phyloP scores from a whole-genome alignment of 2,113 vertebrate species.

The Cinclus cinclus region DNA sequence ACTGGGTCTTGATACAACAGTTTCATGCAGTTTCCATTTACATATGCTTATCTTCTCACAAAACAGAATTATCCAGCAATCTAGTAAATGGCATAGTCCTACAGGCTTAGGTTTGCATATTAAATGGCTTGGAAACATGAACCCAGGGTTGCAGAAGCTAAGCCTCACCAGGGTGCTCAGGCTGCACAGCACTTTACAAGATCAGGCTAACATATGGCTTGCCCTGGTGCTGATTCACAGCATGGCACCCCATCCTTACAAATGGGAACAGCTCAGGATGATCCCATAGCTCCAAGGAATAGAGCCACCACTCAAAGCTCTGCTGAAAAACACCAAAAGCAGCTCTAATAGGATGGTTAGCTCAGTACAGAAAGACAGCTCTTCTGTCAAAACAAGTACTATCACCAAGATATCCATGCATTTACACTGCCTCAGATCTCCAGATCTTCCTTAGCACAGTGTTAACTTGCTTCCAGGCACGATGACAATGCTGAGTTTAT shows the following conservation, averaged over 20 bases:
- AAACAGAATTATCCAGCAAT: neutral
- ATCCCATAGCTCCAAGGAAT: neutral
- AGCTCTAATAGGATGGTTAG: neutral
- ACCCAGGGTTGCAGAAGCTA: neutral
- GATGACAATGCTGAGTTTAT: neutral
- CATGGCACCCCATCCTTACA: neutral
- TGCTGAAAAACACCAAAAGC: neutral
- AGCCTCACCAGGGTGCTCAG: neutral
- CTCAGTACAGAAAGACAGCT: neutral
- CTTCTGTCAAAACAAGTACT: neutral
- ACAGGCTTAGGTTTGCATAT: neutral
- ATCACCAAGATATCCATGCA: neutral
- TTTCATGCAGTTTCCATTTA: neutral
- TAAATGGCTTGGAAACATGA: conserved; percentile 33
- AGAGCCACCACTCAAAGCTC: neutral
- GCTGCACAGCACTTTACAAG: neutral
- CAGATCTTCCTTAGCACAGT: neutral
- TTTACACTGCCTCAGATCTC: neutral
- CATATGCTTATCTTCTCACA: neutral
- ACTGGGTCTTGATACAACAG: neutral
- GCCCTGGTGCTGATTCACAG: neutral
- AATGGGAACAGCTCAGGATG: neutral
- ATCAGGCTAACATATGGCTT: neutral
- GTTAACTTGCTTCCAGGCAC: neutral
- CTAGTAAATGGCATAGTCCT: neutral